phyloP scores from a whole-genome alignment of 1,140 invertebrate genomes.

The Nautilus pompilius region DNA sequence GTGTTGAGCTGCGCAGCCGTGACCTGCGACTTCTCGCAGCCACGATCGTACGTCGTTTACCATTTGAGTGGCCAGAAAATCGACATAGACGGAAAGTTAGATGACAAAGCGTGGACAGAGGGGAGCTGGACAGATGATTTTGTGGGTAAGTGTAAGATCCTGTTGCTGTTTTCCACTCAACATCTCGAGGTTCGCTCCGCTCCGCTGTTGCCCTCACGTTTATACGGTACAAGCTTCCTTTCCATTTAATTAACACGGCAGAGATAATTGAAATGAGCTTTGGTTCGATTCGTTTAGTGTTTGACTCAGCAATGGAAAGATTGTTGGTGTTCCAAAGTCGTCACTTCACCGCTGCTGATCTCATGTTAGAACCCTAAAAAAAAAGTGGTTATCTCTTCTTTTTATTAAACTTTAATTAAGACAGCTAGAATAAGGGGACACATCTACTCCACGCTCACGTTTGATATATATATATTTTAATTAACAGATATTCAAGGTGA shows the following conservation, averaged over 20 bases:
- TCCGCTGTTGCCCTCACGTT: no score
- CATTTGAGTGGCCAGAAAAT: conserved; percentile 19
- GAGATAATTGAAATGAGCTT: background rate
- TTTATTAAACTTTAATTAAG: no score
- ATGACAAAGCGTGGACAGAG: conserved; percentile 26
- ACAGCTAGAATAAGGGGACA: no score
- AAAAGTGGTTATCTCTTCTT: no score
- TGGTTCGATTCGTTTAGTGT: background rate
- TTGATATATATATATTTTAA: background rate
- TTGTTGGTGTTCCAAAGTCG: background rate
- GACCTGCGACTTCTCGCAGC: conserved; percentile 10
- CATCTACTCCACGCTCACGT: background rate
- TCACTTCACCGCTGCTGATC: background rate
- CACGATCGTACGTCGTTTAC: conserved; percentile 23
- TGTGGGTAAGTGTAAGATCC: conserved; percentile 18
- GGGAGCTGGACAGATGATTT: conserved; percentile 26
- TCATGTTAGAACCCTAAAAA: background rate
- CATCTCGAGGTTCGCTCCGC: no score
- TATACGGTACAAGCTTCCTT: no score
- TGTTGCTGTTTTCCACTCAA: no score
- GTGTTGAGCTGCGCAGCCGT: background rate
- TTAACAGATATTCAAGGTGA: conserved; percentile 26
- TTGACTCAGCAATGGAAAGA: background rate
- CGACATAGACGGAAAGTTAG: conserved; percentile 22
- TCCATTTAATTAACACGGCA: no score